Evolutionary conservation across 2,888 invertebrate species (phyloP).

Genomic region (Elysia crispata): DNA sequence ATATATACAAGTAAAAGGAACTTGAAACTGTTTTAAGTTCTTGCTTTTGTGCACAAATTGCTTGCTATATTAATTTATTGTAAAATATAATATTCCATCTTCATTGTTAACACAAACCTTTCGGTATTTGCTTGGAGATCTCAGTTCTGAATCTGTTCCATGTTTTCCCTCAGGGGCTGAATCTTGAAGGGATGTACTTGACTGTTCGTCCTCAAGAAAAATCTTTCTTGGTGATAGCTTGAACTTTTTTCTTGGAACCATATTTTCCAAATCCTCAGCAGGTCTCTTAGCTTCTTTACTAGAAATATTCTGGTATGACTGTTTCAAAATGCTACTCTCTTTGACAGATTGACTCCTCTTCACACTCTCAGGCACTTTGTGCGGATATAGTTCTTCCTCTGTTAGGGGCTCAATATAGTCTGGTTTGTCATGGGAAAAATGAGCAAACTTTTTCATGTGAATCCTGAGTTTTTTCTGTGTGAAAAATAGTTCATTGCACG

Average conservation of each 20-base stretch:
- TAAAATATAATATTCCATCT: too few species aligned
- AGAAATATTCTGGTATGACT: slow-evolving; percentile 3
- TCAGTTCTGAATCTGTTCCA: slow-evolving; percentile 24
- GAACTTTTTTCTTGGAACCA: slow-evolving; percentile 34
- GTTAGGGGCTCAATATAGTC: slow-evolving; percentile 39
- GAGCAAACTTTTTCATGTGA: slow-evolving; percentile 48
- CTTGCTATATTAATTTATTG: too few species aligned
- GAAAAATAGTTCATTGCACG: slow-evolving; percentile 47
- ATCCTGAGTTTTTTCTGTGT: slow-evolving; percentile 43
- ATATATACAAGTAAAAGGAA: too few species aligned
- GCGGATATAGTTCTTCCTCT: slow-evolving; percentile 44
- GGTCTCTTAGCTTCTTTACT: slow-evolving; percentile 15
- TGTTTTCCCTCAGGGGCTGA: slow-evolving; percentile 31
- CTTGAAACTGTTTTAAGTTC: too few species aligned
- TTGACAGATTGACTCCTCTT: slow-evolving; percentile 31
- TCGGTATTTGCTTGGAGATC: slow-evolving; percentile 40
- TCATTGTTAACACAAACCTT: too few species aligned
- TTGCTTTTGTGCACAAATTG: too few species aligned
- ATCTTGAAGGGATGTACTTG: slow-evolving; percentile 45
- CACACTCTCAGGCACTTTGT: slow-evolving; percentile 12
- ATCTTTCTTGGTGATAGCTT: slow-evolving; percentile 40
- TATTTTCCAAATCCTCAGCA: slow-evolving; percentile 11
- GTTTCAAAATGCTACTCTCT: slow-evolving; percentile 27
- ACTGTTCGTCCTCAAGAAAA: slow-evolving; percentile 33
- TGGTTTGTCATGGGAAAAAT: slow-evolving; percentile 38